Percentiles rank a stretch among this genome's conserved stretches.
phyloP scores from a whole-genome alignment of 1,140 invertebrate species.

The Metaphire vulgaris region DNA sequence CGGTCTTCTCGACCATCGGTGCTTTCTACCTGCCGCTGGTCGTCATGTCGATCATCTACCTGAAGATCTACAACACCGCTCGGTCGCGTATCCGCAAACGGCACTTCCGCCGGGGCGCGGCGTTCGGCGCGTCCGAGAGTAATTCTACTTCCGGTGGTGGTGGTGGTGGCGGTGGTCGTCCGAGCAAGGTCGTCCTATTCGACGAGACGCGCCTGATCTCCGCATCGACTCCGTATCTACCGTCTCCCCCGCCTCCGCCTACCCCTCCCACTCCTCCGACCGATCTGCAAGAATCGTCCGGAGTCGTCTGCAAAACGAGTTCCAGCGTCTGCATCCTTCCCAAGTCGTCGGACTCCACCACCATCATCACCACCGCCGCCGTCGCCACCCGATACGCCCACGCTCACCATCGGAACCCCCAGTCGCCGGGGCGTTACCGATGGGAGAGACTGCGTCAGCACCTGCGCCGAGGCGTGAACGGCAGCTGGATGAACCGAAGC shows the following conservation, averaged over 20 bases:
- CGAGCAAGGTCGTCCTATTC: not conserved
- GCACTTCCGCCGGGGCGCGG: slow-evolving; percentile 7
- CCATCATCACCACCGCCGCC: too few relatives aligned
- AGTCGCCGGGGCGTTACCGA: not conserved
- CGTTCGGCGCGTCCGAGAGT: slow-evolving; percentile 7
- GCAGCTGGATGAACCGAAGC: not conserved
- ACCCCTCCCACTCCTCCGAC: too few relatives aligned
- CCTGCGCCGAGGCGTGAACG: not conserved
- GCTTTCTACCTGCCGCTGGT: slow-evolving; percentile 51
- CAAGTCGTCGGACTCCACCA: not conserved
- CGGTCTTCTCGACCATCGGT: slow-evolving; percentile 49
- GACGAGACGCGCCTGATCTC: not conserved
- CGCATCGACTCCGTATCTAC: not conserved
- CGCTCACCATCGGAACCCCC: not conserved
- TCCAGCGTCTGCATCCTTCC: not conserved
- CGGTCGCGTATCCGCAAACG: slow-evolving; percentile 41
- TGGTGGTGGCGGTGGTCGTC: not conserved
- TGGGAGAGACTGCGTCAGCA: not conserved
- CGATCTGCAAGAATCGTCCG: not conserved
- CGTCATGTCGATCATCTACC: slow-evolving; percentile 49
- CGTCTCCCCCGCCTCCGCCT: too few relatives aligned
- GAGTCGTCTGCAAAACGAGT: not conserved
- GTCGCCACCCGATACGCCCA: not conserved
- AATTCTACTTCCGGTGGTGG: not conserved
- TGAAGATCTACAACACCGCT: slow-evolving; percentile 48